Conservation (phyloP, 2,888 invertebrate genomes). For the Synergus itoensis region DNA sequence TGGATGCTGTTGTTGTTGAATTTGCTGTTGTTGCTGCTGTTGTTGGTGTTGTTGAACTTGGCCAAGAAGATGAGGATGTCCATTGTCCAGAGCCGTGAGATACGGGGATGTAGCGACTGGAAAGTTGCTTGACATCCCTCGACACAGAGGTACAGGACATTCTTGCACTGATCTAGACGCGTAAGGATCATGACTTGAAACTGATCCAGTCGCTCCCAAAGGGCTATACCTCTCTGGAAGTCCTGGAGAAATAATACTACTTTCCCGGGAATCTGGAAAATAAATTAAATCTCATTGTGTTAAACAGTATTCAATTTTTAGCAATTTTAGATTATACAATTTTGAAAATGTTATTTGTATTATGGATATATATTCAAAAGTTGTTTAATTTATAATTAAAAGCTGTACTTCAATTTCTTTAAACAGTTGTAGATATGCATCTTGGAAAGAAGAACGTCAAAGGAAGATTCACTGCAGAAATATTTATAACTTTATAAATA, state of each 20-base stretch:
- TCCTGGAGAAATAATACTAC: constrained; percentile 76
- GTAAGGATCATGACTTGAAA: constrained; percentile 74
- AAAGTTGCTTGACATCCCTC: constrained; percentile 73
- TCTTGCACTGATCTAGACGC: constrained; percentile 73
- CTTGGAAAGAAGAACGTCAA: background rate
- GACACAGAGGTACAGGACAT: constrained; percentile 74
- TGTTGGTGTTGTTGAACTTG: constrained; percentile 68
- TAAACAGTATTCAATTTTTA: background rate
- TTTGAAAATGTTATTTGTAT: no score
- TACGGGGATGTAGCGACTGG: constrained; percentile 74
- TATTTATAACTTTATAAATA: background rate
- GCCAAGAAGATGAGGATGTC: constrained; percentile 71
- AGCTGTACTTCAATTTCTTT: no score
- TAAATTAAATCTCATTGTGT: constrained; percentile 3
- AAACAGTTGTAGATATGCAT: no score
- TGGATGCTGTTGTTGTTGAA: constrained; percentile 61
- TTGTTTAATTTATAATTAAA: background rate
- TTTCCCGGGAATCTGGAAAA: constrained; percentile 73
- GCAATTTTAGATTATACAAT: background rate
- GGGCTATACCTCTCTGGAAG: constrained; percentile 76
- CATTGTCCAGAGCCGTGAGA: constrained; percentile 73
- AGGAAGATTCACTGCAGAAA: background rate
- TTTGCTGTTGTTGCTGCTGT: constrained; percentile 60
- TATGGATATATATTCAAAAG: background rate
- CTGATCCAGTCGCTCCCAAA: constrained; percentile 71